Base-by-base conservation (phyloP, 2,888 invertebrate genomes). In the Drosophila fungiperda region DNA sequence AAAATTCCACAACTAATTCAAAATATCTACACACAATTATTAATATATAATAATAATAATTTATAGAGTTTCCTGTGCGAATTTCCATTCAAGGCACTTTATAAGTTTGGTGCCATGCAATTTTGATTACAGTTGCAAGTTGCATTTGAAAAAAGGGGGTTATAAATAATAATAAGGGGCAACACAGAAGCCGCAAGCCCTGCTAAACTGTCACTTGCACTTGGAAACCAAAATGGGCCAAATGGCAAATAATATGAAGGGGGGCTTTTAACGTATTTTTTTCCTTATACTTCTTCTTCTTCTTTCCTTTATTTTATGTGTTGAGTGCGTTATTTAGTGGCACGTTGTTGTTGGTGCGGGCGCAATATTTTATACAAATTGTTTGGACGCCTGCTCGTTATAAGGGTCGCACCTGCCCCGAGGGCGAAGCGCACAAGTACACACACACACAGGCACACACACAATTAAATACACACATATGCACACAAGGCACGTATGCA, bases 321-420 rank as follows among this genome's bases (percentile, higher is more conserved):
- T 36, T 70, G 52, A 40, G 66, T 69, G 60, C 61, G 67, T 80
- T 85, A 71, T 76, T 83, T 87, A 75, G 65, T 66, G 71, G 65
- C 59, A 29, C 29, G 26, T n/a, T 45, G 59, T 60, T 67, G 55
- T 35, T 60, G 85, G 84, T 86, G 83, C 84, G 88, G 88, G 83
- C 58, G 81, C 76, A 79, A 83, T 88, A 88, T 88, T 81, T 88
- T 80, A 87, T 80, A 85, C 78, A 83, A 87, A 83, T 85, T 83
- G 83, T 26, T 85, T 78, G 71, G 68, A 49, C 61, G 45, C 65
- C 67, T 50, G 78, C 75, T 78, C 70, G 71, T 83, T 88, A 84
- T 88, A 83, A 86, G 84, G 88, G 88, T 83, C 83, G 78, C 83
- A 84, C 83, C 80, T 80, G 80, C 73, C 73, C 62, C 45, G 55